These are phyloP conservation scores for Crenichthys baileyi DNA, from an alignment of 2,797 vertebrate species.

Conservation along the genomic window DNA sequence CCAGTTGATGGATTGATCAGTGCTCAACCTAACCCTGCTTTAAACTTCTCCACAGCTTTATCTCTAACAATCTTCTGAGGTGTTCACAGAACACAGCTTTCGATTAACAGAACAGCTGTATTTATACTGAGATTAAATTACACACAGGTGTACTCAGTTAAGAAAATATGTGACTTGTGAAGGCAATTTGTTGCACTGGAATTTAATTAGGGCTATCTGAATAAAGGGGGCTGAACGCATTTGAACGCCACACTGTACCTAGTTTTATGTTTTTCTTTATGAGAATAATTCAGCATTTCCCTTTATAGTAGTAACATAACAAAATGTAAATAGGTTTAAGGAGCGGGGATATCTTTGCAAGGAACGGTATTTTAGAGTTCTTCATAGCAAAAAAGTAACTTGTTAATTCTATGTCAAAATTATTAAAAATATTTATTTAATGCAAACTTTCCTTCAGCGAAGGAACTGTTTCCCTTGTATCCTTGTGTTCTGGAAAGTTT, in stretches of 20 bases:
- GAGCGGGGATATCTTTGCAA: too few species aligned
- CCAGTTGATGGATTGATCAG: too few species aligned
- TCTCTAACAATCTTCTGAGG: too few species aligned
- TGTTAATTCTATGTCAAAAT: slow-evolving; percentile 10
- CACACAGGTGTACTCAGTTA: background rate
- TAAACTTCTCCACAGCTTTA: too few species aligned
- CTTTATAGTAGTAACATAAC: too few species aligned
- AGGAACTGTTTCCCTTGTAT: background rate
- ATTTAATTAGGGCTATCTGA: background rate
- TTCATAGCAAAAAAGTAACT: background rate
- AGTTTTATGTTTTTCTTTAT: background rate
- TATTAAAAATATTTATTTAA: slow-evolving; percentile 2
- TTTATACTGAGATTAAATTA: background rate
- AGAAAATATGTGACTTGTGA: background rate
- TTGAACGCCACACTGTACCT: too few species aligned
- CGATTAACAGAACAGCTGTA: background rate
- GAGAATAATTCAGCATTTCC: too few species aligned
- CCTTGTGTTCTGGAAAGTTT: background rate
- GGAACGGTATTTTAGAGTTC: background rate
- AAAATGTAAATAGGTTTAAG: too few species aligned
- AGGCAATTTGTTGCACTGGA: background rate
- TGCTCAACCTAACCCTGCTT: too few species aligned
- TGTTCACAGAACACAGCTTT: background rate
- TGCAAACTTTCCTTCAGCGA: background rate
- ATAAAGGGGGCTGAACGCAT: background rate